A percentile compares a stretch with the other conserved stretches of the same genome.
Evolutionary conservation across 2,113 vertebrate genomes (phyloP).

Genomic region (Choloepus hoffmanni): DNA sequence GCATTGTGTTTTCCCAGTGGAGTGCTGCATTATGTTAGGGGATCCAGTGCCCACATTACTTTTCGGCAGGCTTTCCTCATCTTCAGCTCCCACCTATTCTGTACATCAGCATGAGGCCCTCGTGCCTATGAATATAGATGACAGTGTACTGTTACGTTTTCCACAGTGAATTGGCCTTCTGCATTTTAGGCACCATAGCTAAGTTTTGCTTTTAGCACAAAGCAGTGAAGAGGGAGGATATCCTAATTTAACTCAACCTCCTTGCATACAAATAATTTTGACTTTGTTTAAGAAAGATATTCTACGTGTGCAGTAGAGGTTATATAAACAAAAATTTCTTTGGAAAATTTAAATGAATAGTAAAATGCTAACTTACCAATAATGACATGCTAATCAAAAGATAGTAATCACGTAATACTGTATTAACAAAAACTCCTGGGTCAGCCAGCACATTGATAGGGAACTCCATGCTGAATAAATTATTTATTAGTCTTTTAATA

Average conservation of each 20-base stretch:
- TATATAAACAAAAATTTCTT: background rate
- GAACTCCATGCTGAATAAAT: background rate
- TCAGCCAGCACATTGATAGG: background rate
- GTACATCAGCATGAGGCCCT: too few species aligned
- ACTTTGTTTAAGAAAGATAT: background rate
- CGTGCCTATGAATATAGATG: background rate
- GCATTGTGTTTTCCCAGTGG: background rate
- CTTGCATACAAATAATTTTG: background rate
- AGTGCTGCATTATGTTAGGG: background rate
- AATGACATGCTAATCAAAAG: conserved; percentile 8
- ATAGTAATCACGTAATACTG: background rate
- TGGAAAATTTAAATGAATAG: background rate
- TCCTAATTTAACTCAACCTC: background rate
- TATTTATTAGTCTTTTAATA: background rate
- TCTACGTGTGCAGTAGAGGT: background rate
- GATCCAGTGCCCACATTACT: background rate
- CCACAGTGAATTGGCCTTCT: background rate
- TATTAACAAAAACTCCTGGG: background rate
- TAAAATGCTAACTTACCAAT: background rate
- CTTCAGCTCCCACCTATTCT: background rate
- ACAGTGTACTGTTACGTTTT: background rate
- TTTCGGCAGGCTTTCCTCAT: background rate
- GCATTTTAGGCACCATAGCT: background rate
- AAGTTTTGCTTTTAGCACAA: conserved; percentile 3
- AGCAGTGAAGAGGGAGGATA: background rate